Percentiles rank a stretch among this genome's conserved stretches.
Evolutionary conservation across 2,113 vertebrate species (phyloP).

Genomic region (Cyrtonyx montezumae): DNA sequence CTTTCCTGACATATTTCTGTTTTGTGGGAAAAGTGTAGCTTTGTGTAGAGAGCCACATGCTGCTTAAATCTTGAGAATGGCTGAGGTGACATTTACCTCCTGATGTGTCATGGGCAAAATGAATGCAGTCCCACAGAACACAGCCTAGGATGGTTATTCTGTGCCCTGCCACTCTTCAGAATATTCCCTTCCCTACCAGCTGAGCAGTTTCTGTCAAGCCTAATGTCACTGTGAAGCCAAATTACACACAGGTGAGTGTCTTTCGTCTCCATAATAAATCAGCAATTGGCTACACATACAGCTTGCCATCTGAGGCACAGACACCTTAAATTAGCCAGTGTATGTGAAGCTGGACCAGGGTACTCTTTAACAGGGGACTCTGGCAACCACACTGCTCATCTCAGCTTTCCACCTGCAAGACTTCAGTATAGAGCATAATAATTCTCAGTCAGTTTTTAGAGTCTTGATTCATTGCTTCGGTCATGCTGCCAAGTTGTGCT

Average conservation of each 20-base stretch:
- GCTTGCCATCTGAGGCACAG: constrained; percentile 38
- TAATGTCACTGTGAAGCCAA: constrained; percentile 34
- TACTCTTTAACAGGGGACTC: constrained; percentile 18
- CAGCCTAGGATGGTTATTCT: background rate
- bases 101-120: background rate
- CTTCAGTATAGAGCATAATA: constrained; percentile 38
- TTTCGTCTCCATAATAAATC: constrained; percentile 37
- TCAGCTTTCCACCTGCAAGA: constrained; percentile 50
- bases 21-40: background rate
- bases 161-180: constrained; percentile 15
- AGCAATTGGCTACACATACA: background rate
- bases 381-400: constrained; percentile 13
- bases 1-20: background rate
- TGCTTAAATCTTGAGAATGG: constrained; percentile 19
- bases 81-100: constrained; percentile 37
- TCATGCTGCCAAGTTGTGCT: background rate
- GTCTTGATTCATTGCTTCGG: constrained; percentile 6
- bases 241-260: constrained; percentile 26
- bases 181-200: background rate
- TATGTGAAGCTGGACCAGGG: background rate
- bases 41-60: background rate
- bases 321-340: constrained; percentile 53
- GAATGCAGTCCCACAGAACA: constrained; percentile 8
- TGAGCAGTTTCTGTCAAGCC: constrained; percentile 16
- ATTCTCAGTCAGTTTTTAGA: constrained; percentile 52